Evolutionary conservation across 2,113 vertebrate species (phyloP), one percentile per base, ranked within the genome.

Genomic region (Oncorhynchus masou): DNA sequence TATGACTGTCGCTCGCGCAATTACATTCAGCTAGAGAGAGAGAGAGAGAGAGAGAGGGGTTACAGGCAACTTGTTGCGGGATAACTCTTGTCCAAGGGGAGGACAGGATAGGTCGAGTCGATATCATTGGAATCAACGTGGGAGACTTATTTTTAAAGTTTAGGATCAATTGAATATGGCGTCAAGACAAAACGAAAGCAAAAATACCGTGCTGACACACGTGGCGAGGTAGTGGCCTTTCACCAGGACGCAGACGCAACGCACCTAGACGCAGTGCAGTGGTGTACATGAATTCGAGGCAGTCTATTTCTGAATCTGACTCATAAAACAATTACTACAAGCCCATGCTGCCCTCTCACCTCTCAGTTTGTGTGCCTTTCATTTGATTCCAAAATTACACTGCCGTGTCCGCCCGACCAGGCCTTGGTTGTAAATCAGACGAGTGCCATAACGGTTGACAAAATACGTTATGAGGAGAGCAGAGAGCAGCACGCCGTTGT

Each of bases 321-420:
- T 90, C 89, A 88, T 85, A 69, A 81, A 54, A 83, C 74, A 83
- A 83, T 87, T 84, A 84, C 73, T n/a, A 76, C 68, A 73, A 81
- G 79, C 77, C 82, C 79, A 80, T 74, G 81, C 39, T 11, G 9
- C 54, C 73, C 65, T 85, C 71, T 13, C 80, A 74, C 72, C 72
- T 83, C 83, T 83, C 74, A 65, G 11, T 57, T 16, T 34, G 79
- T 20, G 19, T 59, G 39, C 48, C 75, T 82, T 75, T 76, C 79
- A 79, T 77, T 73, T 66, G 39, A 79, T 68, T 76, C 80, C 80
- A 81, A 70, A 76, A 80, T 74, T 78, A 81, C 81, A 54, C 84
- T 76, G 75, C 20, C 8, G n/a, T 22, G 11, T 11, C 59, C 79
- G 65, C 54, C 71, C 39, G 57, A 82, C 59, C 9, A 3, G 59